Evolutionary conservation across 2,888 invertebrate species (phyloP), one percentile per base, ranked within the genome.

Genomic region (Acleris literana): DNA sequence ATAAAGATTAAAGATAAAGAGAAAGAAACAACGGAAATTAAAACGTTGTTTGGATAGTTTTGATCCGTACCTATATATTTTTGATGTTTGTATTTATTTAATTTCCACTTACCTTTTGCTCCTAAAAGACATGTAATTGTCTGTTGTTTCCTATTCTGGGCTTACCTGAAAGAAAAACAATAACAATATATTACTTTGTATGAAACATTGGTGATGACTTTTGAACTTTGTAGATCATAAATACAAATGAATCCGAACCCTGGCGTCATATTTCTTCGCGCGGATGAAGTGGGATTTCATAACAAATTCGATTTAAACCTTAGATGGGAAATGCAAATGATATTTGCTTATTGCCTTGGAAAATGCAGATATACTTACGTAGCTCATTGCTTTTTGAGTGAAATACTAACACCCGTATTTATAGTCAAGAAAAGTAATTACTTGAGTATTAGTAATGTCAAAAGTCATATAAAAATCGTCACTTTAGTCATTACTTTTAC

Each of bases 91-190:
- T 29, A 16, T 4, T 29, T 11, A 29, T 53, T 52, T 53, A 9
- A 29, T 29, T 29, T 17, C 1, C 13, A 20, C 39, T 39, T 39
- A 54, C 13, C 29, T 16, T 11, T 17, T 0, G n/a, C 16, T 54
- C 13, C 54, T 2, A 54, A 25, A 6, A 39, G 0, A 53, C 5
- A 18, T 53, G 20, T 22, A 13, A 13, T 13, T 33, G 33, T 2
- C 33, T 33, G 33, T 33, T n/a, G 3, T 13, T 17, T 1, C 29
- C 6, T 18, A 53, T 11, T 29, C 18, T 13, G 13, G 54, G 43
- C 49, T 54, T 55, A 64, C 64, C 64, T 64, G 22, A 29, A 61
- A 64, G 52, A 55, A n/a, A 64, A 9, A 33, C 33, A 54, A 43
- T 58, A 44, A 58, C 53, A 53, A 53, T 52, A 53, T 39, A 49